These are phyloP conservation scores for Uropsilus gracilis DNA, from an alignment of 2,113 vertebrate genomes.

Conservation along the genomic window DNA sequence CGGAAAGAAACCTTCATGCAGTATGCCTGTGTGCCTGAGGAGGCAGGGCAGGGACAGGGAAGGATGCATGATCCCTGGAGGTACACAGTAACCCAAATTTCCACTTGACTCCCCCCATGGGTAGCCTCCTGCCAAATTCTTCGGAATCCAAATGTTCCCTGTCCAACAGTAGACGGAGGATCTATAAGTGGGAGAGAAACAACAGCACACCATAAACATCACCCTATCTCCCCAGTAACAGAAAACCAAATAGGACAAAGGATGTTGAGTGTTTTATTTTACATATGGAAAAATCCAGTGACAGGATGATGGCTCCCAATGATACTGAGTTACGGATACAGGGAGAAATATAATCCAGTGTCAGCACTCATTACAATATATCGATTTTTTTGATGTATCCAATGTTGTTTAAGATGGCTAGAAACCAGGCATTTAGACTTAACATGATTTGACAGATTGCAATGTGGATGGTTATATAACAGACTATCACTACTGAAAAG, in stretches of 20 bases:
- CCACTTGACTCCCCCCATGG: neutral
- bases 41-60: neutral
- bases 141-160: neutral
- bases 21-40: neutral
- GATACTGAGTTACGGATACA: neutral
- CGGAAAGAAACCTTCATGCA: neutral
- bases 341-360: neutral
- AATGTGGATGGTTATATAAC: neutral
- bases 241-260: neutral
- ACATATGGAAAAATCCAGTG: neutral
- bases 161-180: neutral
- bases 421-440: constrained; percentile 37
- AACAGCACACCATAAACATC: neutral
- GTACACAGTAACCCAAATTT: neutral
- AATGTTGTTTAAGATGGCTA: constrained; percentile 19
- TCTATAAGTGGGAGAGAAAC: neutral
- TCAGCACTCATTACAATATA: neutral
- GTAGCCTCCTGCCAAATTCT: neutral
- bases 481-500: neutral
- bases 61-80: neutral
- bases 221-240: neutral
- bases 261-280: neutral
- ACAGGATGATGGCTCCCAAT: neutral
- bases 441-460: constrained; percentile 38
- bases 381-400: neutral